Percentiles rank a stretch among this genome's conserved stretches.
Conservation (phyloP, 2,113 vertebrate species). For the Varanus salvator region DNA sequence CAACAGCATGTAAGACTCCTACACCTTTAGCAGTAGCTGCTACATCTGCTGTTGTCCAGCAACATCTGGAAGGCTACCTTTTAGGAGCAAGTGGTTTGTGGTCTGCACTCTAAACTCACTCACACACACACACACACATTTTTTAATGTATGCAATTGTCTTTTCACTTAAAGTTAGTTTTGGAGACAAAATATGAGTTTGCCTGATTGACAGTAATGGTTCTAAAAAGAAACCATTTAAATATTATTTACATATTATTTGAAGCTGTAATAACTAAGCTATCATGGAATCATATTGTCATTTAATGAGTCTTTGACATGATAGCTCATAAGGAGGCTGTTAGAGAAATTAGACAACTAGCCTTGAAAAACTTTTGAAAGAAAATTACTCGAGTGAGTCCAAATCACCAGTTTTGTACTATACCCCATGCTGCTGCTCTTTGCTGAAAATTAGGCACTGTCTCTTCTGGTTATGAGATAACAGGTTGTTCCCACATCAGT, state of each 20-base stretch:
- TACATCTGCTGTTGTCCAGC: too few species aligned
- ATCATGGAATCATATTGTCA: conserved; percentile 57
- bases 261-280: conserved; percentile 56
- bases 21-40: too few species aligned
- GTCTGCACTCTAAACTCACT: conserved; percentile 8
- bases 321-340: conserved; percentile 46
- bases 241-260: conserved; percentile 76
- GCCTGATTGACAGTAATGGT: conserved; percentile 66
- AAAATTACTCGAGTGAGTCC: conserved; percentile 36
- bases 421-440: not conserved
- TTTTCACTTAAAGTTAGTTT: conserved; percentile 62
- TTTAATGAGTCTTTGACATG: conserved; percentile 45
- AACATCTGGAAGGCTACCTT: not conserved
- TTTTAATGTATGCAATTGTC: conserved; percentile 45
- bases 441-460: not conserved
- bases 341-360: conserved; percentile 55
- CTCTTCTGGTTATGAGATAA: not conserved
- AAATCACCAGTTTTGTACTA: conserved; percentile 35
- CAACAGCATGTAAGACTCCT: too few species aligned
- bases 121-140: conserved; percentile 9
- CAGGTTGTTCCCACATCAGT: not conserved
- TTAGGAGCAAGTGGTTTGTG: not conserved
- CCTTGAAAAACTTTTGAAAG: conserved; percentile 41
- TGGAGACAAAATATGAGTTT: conserved; percentile 59
- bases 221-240: conserved; percentile 70